Base-by-base conservation (phyloP, 2,888 invertebrate genomes). In the Taphrorychus bicolor region DNA sequence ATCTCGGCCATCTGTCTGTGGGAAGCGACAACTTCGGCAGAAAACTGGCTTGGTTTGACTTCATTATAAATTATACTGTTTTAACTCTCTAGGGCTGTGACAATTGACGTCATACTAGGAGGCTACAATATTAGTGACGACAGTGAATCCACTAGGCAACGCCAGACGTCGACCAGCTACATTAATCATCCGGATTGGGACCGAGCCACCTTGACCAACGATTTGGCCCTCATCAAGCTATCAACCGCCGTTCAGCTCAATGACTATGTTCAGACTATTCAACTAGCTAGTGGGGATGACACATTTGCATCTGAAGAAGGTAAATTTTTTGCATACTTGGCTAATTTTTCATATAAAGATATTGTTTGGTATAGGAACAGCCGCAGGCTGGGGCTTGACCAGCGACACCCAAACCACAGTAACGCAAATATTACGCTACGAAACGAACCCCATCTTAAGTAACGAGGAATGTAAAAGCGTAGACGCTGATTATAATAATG, bases 251-350 rank as follows among this genome's bases (percentile, higher is more conserved):
- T 72, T n/a, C 45, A 48, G 3, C 54, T 73, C 42, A 73, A 53
- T 24, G 19, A 59, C 5, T 58, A 63, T 18, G 71, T 74, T 5
- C 58, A 58, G 49, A 69, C 71, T 0, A 48, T 75, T n/a, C 16
- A 53, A 41, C 24, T 75, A 7, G 66, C 72, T 2, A 48, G 14
- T 22, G 73, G 71, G 3, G 41, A 16, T n/a, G 19, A 54, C 24
- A 21, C 51, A 5, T 51, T 51, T 11, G 72, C 76, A 1, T 71
- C 73, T n/a, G 76, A 78, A 64, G 73, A 77, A 23, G 76, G 83
- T 2, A 84, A 85, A 71, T 77, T 81, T 49, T 22, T 73, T 0
- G 83, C 82, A 82, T 73, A 79, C 45, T 16, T 76, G 0, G 16
- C 66, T 0, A 73, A 73, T n/a, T 16, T 9, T 3, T 11, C 62